Conservation (phyloP, 2,113 vertebrate genomes). For the Oncorhynchus kisutch region DNA sequence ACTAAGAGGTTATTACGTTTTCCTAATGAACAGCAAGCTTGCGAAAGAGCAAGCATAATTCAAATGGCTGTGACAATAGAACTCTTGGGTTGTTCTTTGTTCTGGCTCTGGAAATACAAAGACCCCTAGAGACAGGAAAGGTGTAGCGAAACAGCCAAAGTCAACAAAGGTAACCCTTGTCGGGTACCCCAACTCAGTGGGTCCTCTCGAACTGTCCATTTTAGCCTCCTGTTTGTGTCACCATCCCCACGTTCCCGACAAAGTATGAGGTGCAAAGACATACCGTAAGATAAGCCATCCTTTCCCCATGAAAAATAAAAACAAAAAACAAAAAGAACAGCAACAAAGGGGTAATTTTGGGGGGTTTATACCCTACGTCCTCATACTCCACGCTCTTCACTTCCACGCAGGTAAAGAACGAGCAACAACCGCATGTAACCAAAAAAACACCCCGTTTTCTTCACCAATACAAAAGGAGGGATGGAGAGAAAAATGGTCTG, state of each 20-base stretch:
- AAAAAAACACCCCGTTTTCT: neutral
- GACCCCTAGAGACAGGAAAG: constrained; percentile 21
- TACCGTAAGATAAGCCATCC: constrained; percentile 56
- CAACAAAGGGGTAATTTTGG: constrained; percentile 3
- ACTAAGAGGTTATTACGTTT: neutral
- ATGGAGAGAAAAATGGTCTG: neutral
- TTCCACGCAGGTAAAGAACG: neutral
- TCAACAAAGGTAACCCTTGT: neutral
- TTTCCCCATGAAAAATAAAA: constrained; percentile 52
- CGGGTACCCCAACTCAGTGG: neutral
- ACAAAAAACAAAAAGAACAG: constrained; percentile 4
- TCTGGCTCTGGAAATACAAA: constrained; percentile 5
- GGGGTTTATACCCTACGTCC: constrained; percentile 34
- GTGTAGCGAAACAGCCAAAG: neutral
- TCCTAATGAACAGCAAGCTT: neutral
- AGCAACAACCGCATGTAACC: too few relatives aligned
- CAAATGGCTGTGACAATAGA: neutral
- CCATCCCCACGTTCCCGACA: neutral
- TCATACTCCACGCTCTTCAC: constrained; percentile 38
- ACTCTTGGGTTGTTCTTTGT: constrained; percentile 17
- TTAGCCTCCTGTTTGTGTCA: neutral
- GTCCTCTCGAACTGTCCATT: neutral
- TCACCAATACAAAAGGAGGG: neutral
- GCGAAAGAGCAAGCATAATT: neutral
- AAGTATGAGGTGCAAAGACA: constrained; percentile 20